Base-by-base conservation (phyloP, 2,113 vertebrate genomes). In the Sterrhoptilus dennistouni region DNA sequence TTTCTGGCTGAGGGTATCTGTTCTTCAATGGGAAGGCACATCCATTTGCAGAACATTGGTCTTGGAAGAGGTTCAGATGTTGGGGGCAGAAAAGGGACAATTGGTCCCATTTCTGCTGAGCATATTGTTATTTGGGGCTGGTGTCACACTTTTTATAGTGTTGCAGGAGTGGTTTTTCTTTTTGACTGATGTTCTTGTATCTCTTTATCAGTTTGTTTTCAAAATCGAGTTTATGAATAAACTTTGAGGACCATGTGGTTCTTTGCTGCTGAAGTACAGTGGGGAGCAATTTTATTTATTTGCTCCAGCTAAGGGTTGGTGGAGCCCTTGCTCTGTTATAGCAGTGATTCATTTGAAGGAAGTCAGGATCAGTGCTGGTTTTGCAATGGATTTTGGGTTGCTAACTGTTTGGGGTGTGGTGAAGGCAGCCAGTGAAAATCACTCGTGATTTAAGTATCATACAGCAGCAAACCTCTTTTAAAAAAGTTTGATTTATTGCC, bases 401-500 rank as follows among this genome's bases (percentile, higher is more conserved):
- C 49, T 87, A 31, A 64, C 80, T 88, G 47, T 65, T 65, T 0
- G 1, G 90, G 66, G 66, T 11, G 5, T 90, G 74, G 38, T 74
- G 74, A 64, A 25, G 11, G 45, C 78, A 82, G 47, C 59, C 38
- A 61, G 42, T 49, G 85, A 93, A 94, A 74, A 66, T 38, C 29
- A 57, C 94, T 92, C 1, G 1, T 83, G 59, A 91, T 83, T 95
- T 80, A 83, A 52, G 36, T 84, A 54, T n/a, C 40, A 45, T 38
- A 31, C 56, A 69, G 76, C 87, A 87, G 52, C 0, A 8, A 96
- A 79, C 40, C 53, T 57, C 50, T 59, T 49, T 53, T 24, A 7
- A n/a, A 44, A 83, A 64, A 63, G n/a, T 50, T 59, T 94, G 76
- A 90, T 97, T 97, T 94, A 97, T 96, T 93, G 27, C 54, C 69